Conservation (phyloP, 1,140 invertebrate species). For the Calycopis cecrops region DNA sequence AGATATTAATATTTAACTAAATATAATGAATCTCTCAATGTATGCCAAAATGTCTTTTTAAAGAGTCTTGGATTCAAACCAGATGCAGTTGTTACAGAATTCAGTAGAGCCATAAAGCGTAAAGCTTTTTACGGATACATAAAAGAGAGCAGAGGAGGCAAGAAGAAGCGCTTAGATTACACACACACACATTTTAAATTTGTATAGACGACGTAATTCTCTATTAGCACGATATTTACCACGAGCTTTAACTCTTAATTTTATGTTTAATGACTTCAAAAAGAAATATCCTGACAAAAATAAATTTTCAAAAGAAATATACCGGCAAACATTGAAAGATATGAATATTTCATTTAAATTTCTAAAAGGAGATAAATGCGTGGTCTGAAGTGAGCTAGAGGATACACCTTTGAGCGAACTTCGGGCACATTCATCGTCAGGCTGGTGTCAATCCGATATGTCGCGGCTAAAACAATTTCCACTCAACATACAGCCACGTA, state of each 20-base stretch:
- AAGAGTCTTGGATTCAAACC: slow-evolving; percentile 11
- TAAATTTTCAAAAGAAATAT: slow-evolving; percentile 11
- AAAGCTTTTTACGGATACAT: slow-evolving; percentile 10
- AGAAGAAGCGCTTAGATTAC: slow-evolving; percentile 8
- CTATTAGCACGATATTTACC: slow-evolving; percentile 14
- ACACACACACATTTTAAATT: slow-evolving; percentile 12
- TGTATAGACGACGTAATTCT: slow-evolving; percentile 13
- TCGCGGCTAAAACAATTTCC: too few relatives aligned
- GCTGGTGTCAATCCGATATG: too few relatives aligned
- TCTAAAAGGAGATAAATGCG: slow-evolving; percentile 13
- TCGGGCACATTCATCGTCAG: too few relatives aligned
- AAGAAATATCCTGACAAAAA: slow-evolving; percentile 8
- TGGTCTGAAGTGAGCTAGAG: slow-evolving; percentile 8
- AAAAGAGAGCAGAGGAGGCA: slow-evolving; percentile 12
- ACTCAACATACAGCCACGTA: too few relatives aligned
- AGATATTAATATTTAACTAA: slow-evolving; percentile 13
- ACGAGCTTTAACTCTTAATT: slow-evolving; percentile 10
- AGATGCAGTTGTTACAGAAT: slow-evolving; percentile 12
- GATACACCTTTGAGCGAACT: too few relatives aligned
- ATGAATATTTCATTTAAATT: slow-evolving; percentile 15
- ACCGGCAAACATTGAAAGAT: slow-evolving; percentile 16
- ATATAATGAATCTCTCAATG: slow-evolving; percentile 11
- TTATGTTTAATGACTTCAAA: slow-evolving; percentile 14
- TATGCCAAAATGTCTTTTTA: slow-evolving; percentile 10
- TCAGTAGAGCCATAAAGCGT: slow-evolving; percentile 13